Evolutionary conservation across 2,797 vertebrate species (phyloP).

Genomic region (Coregonus sp.): DNA sequence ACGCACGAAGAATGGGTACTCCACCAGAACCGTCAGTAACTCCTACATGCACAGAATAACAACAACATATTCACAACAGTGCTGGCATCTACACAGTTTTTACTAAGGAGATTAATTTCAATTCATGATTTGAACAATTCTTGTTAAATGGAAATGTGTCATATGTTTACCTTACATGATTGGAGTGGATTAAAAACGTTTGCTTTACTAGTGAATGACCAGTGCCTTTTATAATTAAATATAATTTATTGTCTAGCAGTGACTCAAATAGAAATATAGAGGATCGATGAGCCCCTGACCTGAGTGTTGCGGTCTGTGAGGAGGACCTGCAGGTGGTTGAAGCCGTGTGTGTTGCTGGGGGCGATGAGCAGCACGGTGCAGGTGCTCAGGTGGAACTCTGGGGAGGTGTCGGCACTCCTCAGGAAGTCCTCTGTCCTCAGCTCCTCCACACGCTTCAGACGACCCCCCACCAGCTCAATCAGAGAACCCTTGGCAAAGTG

Average conservation of each 20-base stretch:
- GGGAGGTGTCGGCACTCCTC: slow-evolving; percentile 76
- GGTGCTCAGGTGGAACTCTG: slow-evolving; percentile 81
- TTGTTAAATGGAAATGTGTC: background rate
- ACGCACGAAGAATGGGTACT: slow-evolving; percentile 83
- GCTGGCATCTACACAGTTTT: background rate
- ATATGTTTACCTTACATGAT: background rate
- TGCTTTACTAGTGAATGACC: background rate
- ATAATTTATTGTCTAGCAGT: background rate
- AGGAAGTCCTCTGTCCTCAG: slow-evolving; percentile 80
- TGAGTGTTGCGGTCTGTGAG: slow-evolving; percentile 83
- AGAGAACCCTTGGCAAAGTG: slow-evolving; percentile 84
- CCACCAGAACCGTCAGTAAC: slow-evolving; percentile 81
- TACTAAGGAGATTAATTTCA: background rate
- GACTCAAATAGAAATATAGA: background rate
- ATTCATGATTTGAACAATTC: background rate
- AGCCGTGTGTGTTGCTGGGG: slow-evolving; percentile 69
- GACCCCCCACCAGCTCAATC: slow-evolving; percentile 78
- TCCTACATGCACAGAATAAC: slow-evolving; percentile 63
- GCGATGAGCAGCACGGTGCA: slow-evolving; percentile 78
- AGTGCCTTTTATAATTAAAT: no score
- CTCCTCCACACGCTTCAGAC: slow-evolving; percentile 79
- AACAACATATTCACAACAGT: background rate
- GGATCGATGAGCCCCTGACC: slow-evolving; percentile 54
- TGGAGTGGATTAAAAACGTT: background rate
- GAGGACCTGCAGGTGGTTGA: slow-evolving; percentile 81